A percentile compares a stretch with the other conserved stretches of the same genome.
Conservation (phyloP, 2,113 vertebrate species). For the Aegotheles bennettii region DNA sequence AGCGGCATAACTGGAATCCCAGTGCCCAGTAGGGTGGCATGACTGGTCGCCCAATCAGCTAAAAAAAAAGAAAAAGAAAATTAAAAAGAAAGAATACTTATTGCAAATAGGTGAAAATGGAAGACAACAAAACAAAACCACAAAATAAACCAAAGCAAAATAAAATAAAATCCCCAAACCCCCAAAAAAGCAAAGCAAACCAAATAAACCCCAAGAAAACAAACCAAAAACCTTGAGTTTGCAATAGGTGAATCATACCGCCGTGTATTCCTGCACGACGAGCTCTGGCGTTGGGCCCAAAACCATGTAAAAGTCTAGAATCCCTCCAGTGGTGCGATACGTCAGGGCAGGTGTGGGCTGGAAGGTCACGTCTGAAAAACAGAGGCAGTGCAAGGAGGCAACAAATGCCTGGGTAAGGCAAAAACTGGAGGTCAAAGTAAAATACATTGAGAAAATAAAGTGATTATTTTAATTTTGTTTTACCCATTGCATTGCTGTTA, state of each 20-base stretch:
- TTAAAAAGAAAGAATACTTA: neutral
- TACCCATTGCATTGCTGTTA: conserved; percentile 96
- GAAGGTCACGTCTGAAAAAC: conserved; percentile 82
- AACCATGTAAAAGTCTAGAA: conserved; percentile 90
- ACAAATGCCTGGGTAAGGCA: neutral
- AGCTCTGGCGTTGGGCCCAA: conserved; percentile 86
- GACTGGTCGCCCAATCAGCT: conserved; percentile 88
- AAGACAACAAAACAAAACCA: neutral
- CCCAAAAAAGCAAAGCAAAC: no score
- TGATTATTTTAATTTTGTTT: neutral
- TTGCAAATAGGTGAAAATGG: neutral
- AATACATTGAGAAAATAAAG: neutral
- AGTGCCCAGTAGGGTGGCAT: conserved; percentile 92
- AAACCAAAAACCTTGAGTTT: neutral
- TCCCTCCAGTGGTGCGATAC: conserved; percentile 84
- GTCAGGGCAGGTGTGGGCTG: conserved; percentile 86
- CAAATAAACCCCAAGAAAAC: no score
- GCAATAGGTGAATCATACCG: conserved; percentile 53
- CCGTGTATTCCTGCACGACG: conserved; percentile 84
- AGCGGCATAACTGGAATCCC: conserved; percentile 91
- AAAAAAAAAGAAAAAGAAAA: neutral
- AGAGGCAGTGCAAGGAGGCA: neutral
- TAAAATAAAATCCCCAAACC: neutral
- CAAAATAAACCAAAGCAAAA: neutral
- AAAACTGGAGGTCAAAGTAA: neutral